phyloP scores from a whole-genome alignment of 2,113 vertebrate species.

The Romanogobio albipinnatus region DNA sequence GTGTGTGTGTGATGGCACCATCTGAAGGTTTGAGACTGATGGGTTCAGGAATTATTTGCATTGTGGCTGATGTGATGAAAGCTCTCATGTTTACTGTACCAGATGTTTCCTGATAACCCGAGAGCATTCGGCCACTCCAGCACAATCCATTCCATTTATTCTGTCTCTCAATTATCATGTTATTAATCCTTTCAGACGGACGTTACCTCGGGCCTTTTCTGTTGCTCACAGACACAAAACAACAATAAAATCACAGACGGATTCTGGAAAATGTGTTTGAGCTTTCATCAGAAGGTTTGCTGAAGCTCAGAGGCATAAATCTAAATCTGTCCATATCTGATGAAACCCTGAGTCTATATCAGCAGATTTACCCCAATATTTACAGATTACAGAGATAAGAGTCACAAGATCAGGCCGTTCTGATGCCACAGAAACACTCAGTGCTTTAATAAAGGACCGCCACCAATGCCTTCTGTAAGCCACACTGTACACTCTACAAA shows the following conservation, averaged over 20 bases:
- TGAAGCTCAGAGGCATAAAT: not conserved
- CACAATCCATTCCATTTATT: not conserved
- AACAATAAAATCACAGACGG: not conserved
- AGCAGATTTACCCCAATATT: not conserved
- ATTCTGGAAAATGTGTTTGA: not conserved
- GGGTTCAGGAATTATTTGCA: not conserved
- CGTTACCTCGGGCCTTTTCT: not conserved
- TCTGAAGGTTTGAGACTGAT: not conserved
- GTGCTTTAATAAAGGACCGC: too few relatives aligned
- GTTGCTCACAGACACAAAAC: not conserved
- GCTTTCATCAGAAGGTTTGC: not conserved
- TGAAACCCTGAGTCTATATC: not conserved
- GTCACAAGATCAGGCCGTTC: too few relatives aligned
- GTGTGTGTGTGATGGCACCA: too few relatives aligned
- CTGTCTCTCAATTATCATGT: not conserved
- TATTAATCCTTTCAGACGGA: not conserved
- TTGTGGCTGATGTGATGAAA: not conserved
- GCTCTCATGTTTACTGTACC: not conserved
- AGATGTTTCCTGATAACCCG: not conserved
- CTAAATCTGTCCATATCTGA: too few relatives aligned
- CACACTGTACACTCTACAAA: too few relatives aligned
- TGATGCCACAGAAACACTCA: too few relatives aligned
- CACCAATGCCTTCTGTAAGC: too few relatives aligned
- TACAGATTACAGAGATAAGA: not conserved
- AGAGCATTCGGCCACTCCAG: not conserved